These are phyloP conservation scores for Prionailurus bengalensis DNA, from an alignment of 2,113 vertebrate species.

Conservation along the genomic window DNA sequence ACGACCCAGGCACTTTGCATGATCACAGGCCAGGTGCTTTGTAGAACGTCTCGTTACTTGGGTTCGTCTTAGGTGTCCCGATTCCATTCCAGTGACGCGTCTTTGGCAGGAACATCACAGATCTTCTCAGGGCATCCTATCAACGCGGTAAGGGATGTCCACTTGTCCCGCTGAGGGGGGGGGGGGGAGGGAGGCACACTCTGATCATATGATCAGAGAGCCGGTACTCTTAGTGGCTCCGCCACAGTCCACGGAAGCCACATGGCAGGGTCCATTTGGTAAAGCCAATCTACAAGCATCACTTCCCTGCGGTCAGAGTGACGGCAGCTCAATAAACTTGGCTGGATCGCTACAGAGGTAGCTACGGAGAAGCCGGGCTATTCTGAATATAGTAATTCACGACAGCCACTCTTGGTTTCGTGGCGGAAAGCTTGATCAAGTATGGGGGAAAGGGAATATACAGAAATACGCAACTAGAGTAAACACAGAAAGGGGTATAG, in stretches of 20 bases:
- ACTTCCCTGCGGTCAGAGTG: background rate
- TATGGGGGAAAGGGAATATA: too few relatives aligned
- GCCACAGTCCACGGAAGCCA: background rate
- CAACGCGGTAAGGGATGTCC: background rate
- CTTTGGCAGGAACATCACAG: background rate
- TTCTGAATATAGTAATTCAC: too few relatives aligned
- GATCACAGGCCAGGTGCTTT: background rate
- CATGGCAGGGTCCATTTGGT: background rate
- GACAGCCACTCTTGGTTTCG: too few relatives aligned
- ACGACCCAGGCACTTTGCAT: background rate
- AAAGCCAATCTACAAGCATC: background rate
- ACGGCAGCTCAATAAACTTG: background rate
- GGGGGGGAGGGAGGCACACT: background rate
- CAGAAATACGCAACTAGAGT: too few relatives aligned
- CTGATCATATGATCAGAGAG: background rate
- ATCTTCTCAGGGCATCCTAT: background rate
- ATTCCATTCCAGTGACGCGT: background rate
- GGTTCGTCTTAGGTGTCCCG: background rate
- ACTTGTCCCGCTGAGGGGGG: background rate
- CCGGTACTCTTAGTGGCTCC: background rate
- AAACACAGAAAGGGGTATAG: too few relatives aligned
- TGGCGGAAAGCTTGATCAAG: too few relatives aligned
- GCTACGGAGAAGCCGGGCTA: background rate
- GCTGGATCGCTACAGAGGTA: background rate
- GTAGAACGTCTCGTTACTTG: background rate